Evolutionary conservation across 2,113 vertebrate genomes (phyloP).

Genomic region (Cygnus atratus): DNA sequence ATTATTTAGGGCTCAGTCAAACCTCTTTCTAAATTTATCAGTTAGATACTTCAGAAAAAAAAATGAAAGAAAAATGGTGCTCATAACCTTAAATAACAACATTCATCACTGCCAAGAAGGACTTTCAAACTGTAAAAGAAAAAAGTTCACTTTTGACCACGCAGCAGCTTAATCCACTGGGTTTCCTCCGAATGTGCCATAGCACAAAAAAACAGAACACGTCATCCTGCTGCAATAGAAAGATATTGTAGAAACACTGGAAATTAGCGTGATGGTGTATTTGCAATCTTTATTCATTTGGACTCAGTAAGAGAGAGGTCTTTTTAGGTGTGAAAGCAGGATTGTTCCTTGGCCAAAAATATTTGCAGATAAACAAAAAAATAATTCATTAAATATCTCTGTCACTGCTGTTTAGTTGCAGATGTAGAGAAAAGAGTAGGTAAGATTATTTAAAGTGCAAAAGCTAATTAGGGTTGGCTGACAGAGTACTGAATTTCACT

Average conservation of each 20-base stretch:
- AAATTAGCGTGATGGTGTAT: background rate
- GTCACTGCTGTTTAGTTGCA: constrained; percentile 18
- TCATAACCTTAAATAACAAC: background rate
- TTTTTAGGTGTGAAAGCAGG: background rate
- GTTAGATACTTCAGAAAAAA: background rate
- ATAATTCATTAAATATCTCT: background rate
- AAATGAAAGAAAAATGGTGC: background rate
- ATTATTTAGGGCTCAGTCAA: constrained; percentile 3
- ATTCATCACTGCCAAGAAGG: background rate
- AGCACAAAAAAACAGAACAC: background rate
- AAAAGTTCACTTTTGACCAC: background rate
- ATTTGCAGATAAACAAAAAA: background rate
- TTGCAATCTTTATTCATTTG: background rate
- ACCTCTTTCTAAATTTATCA: background rate
- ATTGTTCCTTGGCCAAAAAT: background rate
- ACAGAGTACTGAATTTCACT: constrained; percentile 33
- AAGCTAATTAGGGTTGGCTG: constrained; percentile 42
- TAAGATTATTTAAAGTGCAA: constrained; percentile 32
- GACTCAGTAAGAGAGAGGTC: background rate
- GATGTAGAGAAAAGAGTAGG: background rate
- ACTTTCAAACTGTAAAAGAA: background rate
- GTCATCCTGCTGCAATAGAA: background rate
- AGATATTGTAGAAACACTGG: background rate
- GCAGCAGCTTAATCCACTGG: background rate
- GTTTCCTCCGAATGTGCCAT: background rate